A percentile compares a stretch with the other conserved stretches of the same genome.
Evolutionary conservation across 2,113 vertebrate genomes (phyloP).

Genomic region (Noctilio leporinus): DNA sequence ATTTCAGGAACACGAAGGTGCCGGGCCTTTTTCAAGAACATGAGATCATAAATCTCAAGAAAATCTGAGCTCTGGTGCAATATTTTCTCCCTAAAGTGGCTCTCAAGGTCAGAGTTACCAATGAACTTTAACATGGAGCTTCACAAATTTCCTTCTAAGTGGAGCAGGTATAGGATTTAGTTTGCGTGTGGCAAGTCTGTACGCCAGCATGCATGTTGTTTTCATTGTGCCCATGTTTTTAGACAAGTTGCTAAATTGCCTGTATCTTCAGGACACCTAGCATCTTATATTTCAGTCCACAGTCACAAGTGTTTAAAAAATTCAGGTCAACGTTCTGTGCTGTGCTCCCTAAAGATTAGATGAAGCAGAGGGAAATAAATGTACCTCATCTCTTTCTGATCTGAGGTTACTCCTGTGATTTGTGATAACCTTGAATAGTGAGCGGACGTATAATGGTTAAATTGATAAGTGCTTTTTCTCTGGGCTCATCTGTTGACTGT

Average conservation of each 20-base stretch:
- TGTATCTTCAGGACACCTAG: background rate
- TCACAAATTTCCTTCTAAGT: background rate
- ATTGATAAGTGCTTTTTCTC: background rate
- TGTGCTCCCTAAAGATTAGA: background rate
- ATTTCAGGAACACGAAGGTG: conserved; percentile 54
- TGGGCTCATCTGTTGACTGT: background rate
- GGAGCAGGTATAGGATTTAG: background rate
- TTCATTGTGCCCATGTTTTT: background rate
- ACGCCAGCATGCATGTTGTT: background rate
- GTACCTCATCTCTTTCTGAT: background rate
- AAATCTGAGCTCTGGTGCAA: conserved; percentile 30
- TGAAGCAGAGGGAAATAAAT: background rate
- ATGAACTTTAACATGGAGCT: conserved; percentile 54
- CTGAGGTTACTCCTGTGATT: background rate
- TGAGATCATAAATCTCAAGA: conserved; percentile 50
- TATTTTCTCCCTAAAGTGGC: conserved; percentile 53
- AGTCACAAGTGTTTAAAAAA: background rate
- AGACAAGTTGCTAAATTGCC: background rate
- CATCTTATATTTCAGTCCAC: background rate
- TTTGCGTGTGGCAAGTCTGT: background rate
- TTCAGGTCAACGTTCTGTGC: background rate
- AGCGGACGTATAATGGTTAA: background rate
- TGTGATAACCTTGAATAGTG: conserved; percentile 32
- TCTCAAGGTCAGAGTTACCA: conserved; percentile 57
- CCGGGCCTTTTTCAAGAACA: conserved; percentile 59